These are phyloP conservation scores for Iselma pallidipennis DNA, from an alignment of 2,888 invertebrate genomes.

Conservation along the genomic window DNA sequence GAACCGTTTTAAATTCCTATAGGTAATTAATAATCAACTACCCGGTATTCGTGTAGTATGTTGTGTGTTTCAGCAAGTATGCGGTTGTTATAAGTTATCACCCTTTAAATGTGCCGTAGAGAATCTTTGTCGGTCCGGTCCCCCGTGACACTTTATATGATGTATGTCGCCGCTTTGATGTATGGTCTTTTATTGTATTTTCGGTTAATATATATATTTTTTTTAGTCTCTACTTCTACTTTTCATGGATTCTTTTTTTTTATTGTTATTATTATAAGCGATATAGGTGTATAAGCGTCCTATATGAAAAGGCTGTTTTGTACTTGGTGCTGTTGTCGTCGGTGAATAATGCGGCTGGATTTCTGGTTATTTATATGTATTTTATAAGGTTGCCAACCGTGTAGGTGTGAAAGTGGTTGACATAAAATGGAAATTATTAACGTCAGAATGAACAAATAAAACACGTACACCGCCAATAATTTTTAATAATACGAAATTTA, in stretches of 20 bases:
- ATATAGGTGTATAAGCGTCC: slow-evolving; percentile 1
- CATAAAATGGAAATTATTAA: slow-evolving; percentile 35
- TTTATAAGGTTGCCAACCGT: slow-evolving; percentile 37
- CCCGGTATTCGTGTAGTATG: slow-evolving; percentile 23
- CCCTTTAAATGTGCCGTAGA: slow-evolving; percentile 28
- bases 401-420: slow-evolving; percentile 41
- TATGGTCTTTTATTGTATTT: slow-evolving; percentile 33
- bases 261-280: neutral
- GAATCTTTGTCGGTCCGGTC: slow-evolving; percentile 31
- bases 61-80: slow-evolving; percentile 20
- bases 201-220: slow-evolving; percentile 30
- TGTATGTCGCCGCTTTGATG: slow-evolving; percentile 34
- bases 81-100: slow-evolving; percentile 30
- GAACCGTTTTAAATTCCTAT: neutral
- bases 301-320: slow-evolving; percentile 38
- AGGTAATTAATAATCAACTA: slow-evolving; percentile 1
- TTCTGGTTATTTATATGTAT: slow-evolving; percentile 37
- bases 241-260: neutral
- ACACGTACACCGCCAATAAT: slow-evolving; percentile 22
- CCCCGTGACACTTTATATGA: slow-evolving; percentile 34
- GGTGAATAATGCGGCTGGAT: slow-evolving; percentile 40
- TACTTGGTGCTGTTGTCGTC: slow-evolving; percentile 36
- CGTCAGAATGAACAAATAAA: slow-evolving; percentile 29
- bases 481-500: slow-evolving; percentile 28
- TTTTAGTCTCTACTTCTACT: slow-evolving; percentile 6